A percentile compares a stretch with the other conserved stretches of the same genome.
These are phyloP conservation scores for Hemiscyllium ocellatum DNA, from an alignment of 2,113 vertebrate species.

Conservation along the genomic window DNA sequence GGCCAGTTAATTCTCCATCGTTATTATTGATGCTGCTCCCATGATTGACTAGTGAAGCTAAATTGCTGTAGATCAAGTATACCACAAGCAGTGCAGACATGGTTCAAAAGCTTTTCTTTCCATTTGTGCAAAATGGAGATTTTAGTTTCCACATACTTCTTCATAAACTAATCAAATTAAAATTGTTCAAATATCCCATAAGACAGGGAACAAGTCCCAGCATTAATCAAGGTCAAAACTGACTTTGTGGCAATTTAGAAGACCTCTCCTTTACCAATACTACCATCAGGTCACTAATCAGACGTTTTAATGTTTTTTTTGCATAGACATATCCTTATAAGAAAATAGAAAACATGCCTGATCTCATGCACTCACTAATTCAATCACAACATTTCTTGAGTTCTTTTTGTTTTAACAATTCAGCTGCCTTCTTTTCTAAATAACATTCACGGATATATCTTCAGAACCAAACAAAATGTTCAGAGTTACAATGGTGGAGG, in stretches of 20 bases:
- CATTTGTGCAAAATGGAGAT: not conserved
- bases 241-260: not conserved
- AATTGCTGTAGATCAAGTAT: not conserved
- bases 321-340: not conserved
- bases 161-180: not conserved
- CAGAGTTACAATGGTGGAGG: not conserved
- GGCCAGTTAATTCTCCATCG: not conserved
- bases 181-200: not conserved
- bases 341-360: not conserved
- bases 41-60: not conserved
- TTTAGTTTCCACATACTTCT: not conserved
- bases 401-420: conserved; percentile 7
- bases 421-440: not conserved
- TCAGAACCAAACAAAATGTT: not conserved
- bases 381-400: not conserved
- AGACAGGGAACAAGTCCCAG: not conserved
- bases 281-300: not conserved
- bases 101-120: not conserved
- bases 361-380: not conserved
- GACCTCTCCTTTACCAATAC: no score
- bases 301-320: not conserved
- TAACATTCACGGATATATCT: not conserved
- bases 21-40: not conserved
- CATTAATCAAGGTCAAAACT: not conserved
- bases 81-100: not conserved